A percentile compares a stretch with the other conserved stretches of the same genome.
Evolutionary conservation across 2,888 invertebrate genomes (phyloP).

Genomic region (Drosophila histrio): DNA sequence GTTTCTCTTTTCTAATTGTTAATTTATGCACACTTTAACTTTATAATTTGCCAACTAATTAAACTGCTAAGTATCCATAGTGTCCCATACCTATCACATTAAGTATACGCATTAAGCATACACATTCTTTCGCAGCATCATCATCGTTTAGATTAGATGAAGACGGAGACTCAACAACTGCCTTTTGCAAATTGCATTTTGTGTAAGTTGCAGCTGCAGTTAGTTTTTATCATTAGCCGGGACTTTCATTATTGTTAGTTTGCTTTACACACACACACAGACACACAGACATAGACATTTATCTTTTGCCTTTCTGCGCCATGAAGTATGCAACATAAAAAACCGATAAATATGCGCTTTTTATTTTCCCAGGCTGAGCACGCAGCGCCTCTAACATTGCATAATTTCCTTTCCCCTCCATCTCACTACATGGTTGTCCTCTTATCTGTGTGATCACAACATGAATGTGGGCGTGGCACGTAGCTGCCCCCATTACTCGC

Average conservation of each 20-base stretch:
- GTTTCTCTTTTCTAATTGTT: background rate
- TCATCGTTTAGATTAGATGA: constrained; percentile 22
- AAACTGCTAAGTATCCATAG: background rate
- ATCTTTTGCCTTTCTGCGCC: constrained; percentile 42
- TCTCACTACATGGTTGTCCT: background rate
- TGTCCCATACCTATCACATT: background rate
- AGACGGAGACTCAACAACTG: constrained; percentile 1
- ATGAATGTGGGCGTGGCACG: constrained; percentile 38
- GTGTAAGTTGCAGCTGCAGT: constrained; percentile 36
- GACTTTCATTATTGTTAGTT: constrained; percentile 48
- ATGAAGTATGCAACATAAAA: constrained; percentile 67
- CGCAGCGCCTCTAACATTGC: constrained; percentile 30
- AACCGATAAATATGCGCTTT: constrained; percentile 64
- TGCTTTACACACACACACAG: constrained; percentile 14
- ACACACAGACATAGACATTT: constrained; percentile 9
- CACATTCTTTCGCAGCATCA: background rate
- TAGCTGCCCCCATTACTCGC: constrained; percentile 7
- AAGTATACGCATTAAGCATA: constrained; percentile 15
- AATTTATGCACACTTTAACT: background rate
- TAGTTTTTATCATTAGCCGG: constrained; percentile 37
- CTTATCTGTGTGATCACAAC: constrained; percentile 25
- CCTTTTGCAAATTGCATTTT: constrained; percentile 21
- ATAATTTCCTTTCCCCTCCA: constrained; percentile 11
- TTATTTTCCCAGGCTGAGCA: constrained; percentile 44
- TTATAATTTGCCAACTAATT: background rate